Base-by-base conservation (phyloP, 2,797 vertebrate genomes). In the Crenichthys baileyi region DNA sequence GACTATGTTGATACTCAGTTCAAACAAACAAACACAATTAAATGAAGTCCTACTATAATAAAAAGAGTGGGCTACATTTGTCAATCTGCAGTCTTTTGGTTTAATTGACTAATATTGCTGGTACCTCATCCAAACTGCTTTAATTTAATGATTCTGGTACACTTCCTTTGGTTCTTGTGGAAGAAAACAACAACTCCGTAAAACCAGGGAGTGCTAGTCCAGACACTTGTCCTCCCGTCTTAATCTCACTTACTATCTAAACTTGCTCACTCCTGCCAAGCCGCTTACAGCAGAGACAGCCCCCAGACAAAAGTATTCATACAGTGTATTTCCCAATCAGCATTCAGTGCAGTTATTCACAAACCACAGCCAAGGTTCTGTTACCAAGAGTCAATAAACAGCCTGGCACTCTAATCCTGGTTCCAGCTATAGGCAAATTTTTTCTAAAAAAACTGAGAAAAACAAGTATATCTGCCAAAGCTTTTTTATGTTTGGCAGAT, bases 211-310 rank as follows among this genome's bases (percentile, higher is more conserved):
- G 78, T 71, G 58, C 61, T 75, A 65, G 75, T 90, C 81, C 88
- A 92, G 88, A 92, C 87, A 90, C 82, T 91, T 92, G 89, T 93
- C 93, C 92, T 91, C 91, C 90, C 80, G 75, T 31, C 24, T 60
- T 87, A 71, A 89, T 91, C 85, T 87, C 75, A 87, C 76, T 70
- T 82, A 85, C 77, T 81, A 81, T 88, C 70, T 87, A 70, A 85
- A 81, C 67, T 75, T 36, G 73, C 60, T 79, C 55, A 44, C 76
- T 78, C 72, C 77, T 82, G 79, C 84, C 85, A 90, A 86, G 85
- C 65, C 22, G 77, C 68, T 76, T 65, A 72, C 73, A 50, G 74
- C 85, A 87, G 82, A 89, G 9, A 22, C 58, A 44, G 46, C 79
- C 84, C 61, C 89, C 73, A n/a, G 72, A 70, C 82, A 88, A 77